Base-by-base conservation (phyloP, 2,888 invertebrate genomes). In the Entomobrya proxima region DNA sequence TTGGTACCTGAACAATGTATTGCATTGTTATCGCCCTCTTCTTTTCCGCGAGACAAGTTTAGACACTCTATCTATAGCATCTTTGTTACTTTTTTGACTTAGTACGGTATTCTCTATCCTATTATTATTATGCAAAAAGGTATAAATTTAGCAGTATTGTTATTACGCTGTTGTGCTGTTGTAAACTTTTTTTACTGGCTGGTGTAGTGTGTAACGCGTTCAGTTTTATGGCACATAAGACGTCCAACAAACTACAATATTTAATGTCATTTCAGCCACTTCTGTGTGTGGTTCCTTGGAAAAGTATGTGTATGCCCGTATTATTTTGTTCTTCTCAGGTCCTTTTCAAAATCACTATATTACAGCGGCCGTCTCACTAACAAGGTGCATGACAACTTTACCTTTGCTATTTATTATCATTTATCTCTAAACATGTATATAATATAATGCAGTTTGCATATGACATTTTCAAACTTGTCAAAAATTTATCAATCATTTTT, bases 211-310 rank as follows among this genome's bases (percentile, higher is more conserved):
- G 21, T 44, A 69, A n/a, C 44, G 44, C 27, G 69, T 69, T 69
- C 44, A 69, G 24, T 44, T 69, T 69, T 69, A 69, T 69, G 40
- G 69, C 69, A 44, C n/a, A 27, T 44, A 27, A 44, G 44, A 69
- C 15, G 44, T 69, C 69, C 21, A 69, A 40, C 27, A 44, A 69
- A 69, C 44, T 44, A 15, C 13, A 40, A 37, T 67, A 67, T 44
- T 69, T 27, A 69, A 27, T 69, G 69, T 15, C 69, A 69, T 44
- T 44, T 44, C 44, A 44, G 30, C 37, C 40, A 69, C 69, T 44
- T 44, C 37, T 64, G 64, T 37, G 44, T 44, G 69, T 15, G 69
- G 69, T 27, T 69, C 32, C 69, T 44, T 2, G n/a, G 15, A 30
- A 58, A 58, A 55, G 55, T 21, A n/a, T n/a, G n/a, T n/a, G n/a